phyloP scores from a whole-genome alignment of 2,113 vertebrate species.

The Chionis minor region DNA sequence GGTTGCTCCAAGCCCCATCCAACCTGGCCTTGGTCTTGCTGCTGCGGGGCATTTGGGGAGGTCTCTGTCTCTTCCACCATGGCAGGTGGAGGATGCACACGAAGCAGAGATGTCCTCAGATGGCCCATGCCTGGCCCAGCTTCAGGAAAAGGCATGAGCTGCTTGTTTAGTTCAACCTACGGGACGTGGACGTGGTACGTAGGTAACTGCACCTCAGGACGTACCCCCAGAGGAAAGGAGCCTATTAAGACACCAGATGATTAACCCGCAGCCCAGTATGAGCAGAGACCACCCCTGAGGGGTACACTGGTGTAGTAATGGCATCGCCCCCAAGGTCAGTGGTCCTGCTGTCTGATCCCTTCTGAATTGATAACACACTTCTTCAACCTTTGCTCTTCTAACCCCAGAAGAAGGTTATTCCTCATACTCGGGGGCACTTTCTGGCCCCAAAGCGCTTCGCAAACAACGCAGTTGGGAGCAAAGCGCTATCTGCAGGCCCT shows the following conservation, averaged over 20 bases:
- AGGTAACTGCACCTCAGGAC: neutral
- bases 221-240: neutral
- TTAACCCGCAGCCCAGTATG: neutral
- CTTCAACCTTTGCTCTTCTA: neutral
- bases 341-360: neutral
- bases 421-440: neutral
- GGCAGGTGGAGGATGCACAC: accelerated
- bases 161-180: neutral
- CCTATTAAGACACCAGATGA: accelerated
- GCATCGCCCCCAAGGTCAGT: neutral
- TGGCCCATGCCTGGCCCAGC: neutral
- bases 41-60: neutral
- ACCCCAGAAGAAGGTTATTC: neutral
- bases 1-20: neutral
- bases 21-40: neutral
- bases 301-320: too few relatives aligned
- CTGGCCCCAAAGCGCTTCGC: neutral
- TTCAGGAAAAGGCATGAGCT: neutral
- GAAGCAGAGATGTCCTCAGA: neutral
- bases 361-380: neutral
- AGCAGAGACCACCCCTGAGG: neutral
- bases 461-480: neutral
- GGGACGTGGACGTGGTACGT: accelerated
- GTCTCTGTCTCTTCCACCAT: neutral
- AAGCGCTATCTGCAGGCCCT: neutral